Base-by-base conservation (phyloP, 2,797 vertebrate species). In the Paedocypris micromegethes region DNA sequence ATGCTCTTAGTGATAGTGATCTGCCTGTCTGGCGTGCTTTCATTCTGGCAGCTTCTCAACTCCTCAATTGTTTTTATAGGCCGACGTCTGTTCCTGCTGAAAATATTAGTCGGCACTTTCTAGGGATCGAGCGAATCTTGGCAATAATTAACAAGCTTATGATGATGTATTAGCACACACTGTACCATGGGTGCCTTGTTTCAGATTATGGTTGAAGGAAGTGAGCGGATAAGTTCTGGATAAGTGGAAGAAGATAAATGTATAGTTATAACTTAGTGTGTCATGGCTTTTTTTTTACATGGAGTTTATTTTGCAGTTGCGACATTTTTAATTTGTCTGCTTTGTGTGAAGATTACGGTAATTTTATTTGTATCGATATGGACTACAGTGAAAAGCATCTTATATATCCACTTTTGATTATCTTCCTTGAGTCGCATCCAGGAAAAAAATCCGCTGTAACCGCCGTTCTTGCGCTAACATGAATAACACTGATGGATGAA, bases 391-490 rank as follows among this genome's bases (percentile, higher is more conserved):
- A 23, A 23, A 23, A 23, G 23, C 23, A 23, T 23, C 23, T 23
- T 23, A 23, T 23, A 58, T 23, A 60, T 58, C 2, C 58, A 41
- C 23, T 43, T 9, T 48, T 63, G 59, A 40, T 59, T 5, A 46
- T 45, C 7, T 64, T n/a, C 66, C 58, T 61, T 5, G 48, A 50
- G 41, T 57, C 3, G 49, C 9, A 6, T 70, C 41, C 44, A 23
- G 5, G 9, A 9, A 56, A 45, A 43, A 54, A 43, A 49, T 38
- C 9, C 3, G 23, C 67, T 3, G n/a, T 61, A 63, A 62, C 46
- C 50, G 37, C 9, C 50, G 6, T 23, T 52, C 68, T 44, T 70
- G 68, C 61, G 52, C 45, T 51, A 64, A 70, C 68, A 70, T 58
- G 68, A 50, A 70, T 51, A 23, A 44, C 60, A 57, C 40, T 58